These are phyloP conservation scores for Drepana arcuata DNA, from an alignment of 1,140 invertebrate species.

Conservation along the genomic window DNA sequence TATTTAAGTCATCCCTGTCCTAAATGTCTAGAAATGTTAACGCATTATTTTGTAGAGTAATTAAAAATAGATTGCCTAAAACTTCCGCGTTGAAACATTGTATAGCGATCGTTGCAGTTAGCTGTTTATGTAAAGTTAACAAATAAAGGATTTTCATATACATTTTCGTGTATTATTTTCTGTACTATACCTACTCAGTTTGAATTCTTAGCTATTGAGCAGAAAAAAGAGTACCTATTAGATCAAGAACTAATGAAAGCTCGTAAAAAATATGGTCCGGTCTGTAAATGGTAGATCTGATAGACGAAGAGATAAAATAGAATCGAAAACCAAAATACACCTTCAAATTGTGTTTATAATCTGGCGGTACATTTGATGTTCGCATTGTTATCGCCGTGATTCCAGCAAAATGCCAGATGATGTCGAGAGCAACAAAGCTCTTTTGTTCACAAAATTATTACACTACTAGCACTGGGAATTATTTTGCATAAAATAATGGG, in stretches of 20 bases:
- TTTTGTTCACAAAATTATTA: slow-evolving; percentile 44
- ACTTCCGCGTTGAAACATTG: slow-evolving; percentile 18
- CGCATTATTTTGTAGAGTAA: too few species aligned
- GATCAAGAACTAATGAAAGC: too few species aligned
- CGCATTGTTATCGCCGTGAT: slow-evolving; percentile 7
- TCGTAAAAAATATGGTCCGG: too few species aligned
- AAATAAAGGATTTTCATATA: slow-evolving; percentile 31
- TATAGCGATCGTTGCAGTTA: slow-evolving; percentile 35
- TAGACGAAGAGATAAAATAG: too few species aligned
- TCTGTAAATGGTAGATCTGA: too few species aligned
- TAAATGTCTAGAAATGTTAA: too few species aligned
- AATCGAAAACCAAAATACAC: too few species aligned
- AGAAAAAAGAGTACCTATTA: too few species aligned
- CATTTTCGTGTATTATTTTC: not conserved
- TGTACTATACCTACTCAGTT: not conserved
- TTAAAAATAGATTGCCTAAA: too few species aligned
- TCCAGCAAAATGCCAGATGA: slow-evolving; percentile 24
- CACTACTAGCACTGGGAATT: slow-evolving; percentile 24
- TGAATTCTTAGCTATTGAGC: too few species aligned
- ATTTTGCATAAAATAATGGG: slow-evolving; percentile 51
- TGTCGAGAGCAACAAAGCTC: slow-evolving; percentile 23
- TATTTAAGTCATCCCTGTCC: too few species aligned
- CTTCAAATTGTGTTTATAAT: too few species aligned
- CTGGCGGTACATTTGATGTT: slow-evolving; percentile 1
- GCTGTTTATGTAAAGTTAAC: slow-evolving; percentile 45